Base-by-base conservation (phyloP, 1,140 invertebrate species). In the Diachasmimorpha longicaudata region DNA sequence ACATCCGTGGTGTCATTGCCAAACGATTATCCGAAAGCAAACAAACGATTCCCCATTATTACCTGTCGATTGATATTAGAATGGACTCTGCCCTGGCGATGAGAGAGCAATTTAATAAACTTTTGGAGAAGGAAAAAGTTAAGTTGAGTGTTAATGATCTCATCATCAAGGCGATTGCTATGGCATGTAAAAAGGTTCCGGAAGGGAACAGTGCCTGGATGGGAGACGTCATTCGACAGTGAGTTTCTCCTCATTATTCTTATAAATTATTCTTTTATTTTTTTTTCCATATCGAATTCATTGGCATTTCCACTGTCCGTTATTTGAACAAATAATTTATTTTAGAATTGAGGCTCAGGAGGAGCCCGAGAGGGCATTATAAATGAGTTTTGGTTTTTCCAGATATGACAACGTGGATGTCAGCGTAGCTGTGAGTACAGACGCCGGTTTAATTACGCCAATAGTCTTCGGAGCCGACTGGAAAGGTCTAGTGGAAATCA, bases 111-210 rank as follows among this genome's bases (percentile, higher is more conserved):
- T 91, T 98, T 52, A 94, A 98, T 79, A 94, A 94, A 74, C 89
- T 94, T 78, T 88, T 98, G 42, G 93, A 94, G 66, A 96, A 96
- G 83, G 92, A 96, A 21, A 94, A 94, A 69, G 85, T 93, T 14
- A 97, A 98, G 89, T 83, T 99, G 13, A 98, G 97, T 23, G 93
- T 99, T 0, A 99, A 99, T 86, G 98, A 99, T 87, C 98, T 99
- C 81, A 94, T 99, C 66, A 96, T 99, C 55, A 99, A 99, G 88
- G 98, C 96, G 0, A 93, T 96, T 16, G 97, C 98, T 3, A 90
- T 97, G 71, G 96, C 98, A 9, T 97, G 95, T 87, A 93, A 93
- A 84, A 95, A 95, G 87, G 95, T 99, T 69, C 98, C 98, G 0
- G 96, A 98, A 83, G 96, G 94, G 1, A 99, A 99, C 86, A 97